phyloP scores from a whole-genome alignment of 1,140 invertebrate genomes.

The Zaprionus nigranus region DNA sequence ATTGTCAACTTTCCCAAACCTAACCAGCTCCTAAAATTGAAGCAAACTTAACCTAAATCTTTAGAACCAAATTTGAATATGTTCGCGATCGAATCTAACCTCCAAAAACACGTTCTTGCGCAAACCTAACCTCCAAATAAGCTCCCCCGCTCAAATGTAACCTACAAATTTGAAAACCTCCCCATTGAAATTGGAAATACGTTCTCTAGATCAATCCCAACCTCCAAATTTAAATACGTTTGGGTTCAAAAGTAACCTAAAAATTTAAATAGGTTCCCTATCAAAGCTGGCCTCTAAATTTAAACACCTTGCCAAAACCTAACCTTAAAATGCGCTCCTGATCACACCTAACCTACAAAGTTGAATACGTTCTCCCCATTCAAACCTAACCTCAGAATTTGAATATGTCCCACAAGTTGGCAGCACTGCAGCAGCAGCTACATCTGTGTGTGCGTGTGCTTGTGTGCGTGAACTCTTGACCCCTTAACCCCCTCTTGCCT shows the following conservation, averaged over 20 bases:
- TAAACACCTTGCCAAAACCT: too few relatives aligned
- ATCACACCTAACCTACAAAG: too few relatives aligned
- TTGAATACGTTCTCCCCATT: neutral
- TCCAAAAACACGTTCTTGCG: neutral
- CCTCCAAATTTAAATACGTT: neutral
- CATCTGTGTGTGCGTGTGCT: slow-evolving; percentile 9
- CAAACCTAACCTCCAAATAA: neutral
- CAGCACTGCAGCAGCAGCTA: slow-evolving; percentile 55
- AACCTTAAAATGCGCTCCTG: too few relatives aligned
- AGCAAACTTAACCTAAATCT: slow-evolving; percentile 13
- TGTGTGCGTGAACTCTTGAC: slow-evolving; percentile 33
- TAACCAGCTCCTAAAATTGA: slow-evolving; percentile 35
- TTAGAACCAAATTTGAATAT: slow-evolving; percentile 12
- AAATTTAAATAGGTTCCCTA: too few relatives aligned
- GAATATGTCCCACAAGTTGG: slow-evolving; percentile 42
- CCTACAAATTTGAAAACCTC: neutral
- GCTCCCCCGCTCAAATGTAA: neutral
- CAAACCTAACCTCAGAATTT: neutral
- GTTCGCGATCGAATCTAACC: neutral
- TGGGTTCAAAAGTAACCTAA: too few relatives aligned
- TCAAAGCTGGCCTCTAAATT: neutral
- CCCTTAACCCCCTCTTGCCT: slow-evolving; percentile 21
- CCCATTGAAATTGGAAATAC: too few relatives aligned
- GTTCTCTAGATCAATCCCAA: neutral
- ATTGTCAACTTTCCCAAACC: slow-evolving; percentile 64